Base-by-base conservation (phyloP, 2,888 invertebrate species). In the Caradrina kadenii region DNA sequence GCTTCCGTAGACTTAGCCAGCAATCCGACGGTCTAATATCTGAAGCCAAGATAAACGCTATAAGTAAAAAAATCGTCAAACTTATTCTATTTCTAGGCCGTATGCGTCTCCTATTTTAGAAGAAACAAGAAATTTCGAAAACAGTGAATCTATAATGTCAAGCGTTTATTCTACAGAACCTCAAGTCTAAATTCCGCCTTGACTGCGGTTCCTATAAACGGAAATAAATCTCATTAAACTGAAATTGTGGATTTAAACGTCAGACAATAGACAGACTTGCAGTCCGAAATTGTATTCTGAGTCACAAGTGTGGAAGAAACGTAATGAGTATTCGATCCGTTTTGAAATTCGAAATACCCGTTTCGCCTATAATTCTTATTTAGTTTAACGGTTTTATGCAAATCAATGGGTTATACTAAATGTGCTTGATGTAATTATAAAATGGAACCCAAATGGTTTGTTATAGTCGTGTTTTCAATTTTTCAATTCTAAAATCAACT, bases 221-320 rank as follows among this genome's bases (percentile, higher is more conserved):
- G 13, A 59, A 48, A 21, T 4, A 26, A 26, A 53, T 52, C 15
- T 19, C 31, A 45, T 19, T 45, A 61, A 48, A 42, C n/a, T 42
- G n/a, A 8, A 22, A 42, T 49, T 19, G n/a, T 42, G 13, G 15
- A 31, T 48, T 53, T 59, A 17, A 19, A 53, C 19, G 22, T 21
- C 53, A 17, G 42, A 50, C 22, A 31, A n/a, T 17, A 17, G 21
- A n/a, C 60, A 21, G 11, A 54, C 35, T 21, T 17, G 11, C 8
- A 49, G n/a, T 35, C 22, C 42, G 52, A 49, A 35, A 59, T 49
- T 63, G 42, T 59, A 49, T 50, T 50, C 31, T 42, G 42, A 42
- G 8, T 8, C 8, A 35, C 35, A 1, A 35, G 35, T 35, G 8
- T 0, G 35, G 8, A 6, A 8, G 35, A 35, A 35, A 8, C 35